These are phyloP conservation scores for Emys orbicularis DNA, from an alignment of 2,797 vertebrate species.

Conservation along the genomic window DNA sequence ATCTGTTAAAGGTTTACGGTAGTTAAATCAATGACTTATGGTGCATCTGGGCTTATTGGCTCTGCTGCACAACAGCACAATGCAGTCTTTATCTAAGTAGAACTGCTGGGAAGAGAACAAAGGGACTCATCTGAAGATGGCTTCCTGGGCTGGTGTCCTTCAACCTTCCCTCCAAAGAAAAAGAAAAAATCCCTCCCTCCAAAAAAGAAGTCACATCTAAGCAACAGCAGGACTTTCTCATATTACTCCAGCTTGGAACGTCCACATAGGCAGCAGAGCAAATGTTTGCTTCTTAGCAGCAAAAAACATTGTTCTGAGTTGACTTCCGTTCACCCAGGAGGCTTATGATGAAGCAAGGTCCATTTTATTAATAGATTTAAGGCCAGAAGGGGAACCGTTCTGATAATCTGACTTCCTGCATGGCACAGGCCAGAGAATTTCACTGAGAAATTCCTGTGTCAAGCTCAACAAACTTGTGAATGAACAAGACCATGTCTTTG, in stretches of 20 bases:
- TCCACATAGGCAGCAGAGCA: neutral
- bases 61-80: neutral
- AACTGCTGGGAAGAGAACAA: neutral
- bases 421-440: neutral
- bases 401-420: neutral
- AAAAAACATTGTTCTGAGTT: neutral
- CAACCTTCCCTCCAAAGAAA: neutral
- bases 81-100: neutral
- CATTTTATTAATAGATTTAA: neutral
- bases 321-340: neutral
- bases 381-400: neutral
- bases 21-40: neutral
- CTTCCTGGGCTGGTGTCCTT: neutral
- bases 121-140: neutral
- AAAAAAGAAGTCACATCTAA: neutral
- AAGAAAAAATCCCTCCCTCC: neutral
- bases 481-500: neutral
- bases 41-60: neutral
- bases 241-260: neutral
- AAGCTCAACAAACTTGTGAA: neutral
- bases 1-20: neutral
- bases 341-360: neutral
- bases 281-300: neutral
- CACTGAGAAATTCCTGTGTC: neutral
- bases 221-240: neutral